A percentile compares a stretch with the other conserved stretches of the same genome.
Conservation (phyloP, 2,797 vertebrate genomes). For the Coregonus sp. region DNA sequence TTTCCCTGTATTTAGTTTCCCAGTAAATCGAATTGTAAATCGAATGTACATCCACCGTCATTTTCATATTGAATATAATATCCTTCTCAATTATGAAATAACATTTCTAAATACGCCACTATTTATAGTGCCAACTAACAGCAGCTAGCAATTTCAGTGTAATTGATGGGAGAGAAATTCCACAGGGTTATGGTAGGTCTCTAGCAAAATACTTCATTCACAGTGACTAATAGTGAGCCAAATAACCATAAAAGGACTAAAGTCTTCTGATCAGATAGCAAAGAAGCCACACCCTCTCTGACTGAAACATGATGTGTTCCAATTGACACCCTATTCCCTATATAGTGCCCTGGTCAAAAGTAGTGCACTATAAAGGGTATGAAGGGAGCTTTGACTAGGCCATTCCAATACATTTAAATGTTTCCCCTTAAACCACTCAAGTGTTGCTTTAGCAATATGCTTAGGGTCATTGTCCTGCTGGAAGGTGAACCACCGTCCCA, state of each 20-base stretch:
- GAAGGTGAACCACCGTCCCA: no score
- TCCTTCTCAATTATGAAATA: no score
- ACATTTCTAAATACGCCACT: no score
- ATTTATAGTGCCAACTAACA: not conserved
- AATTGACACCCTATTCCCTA: not conserved
- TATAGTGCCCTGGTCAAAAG: not conserved
- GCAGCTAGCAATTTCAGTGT: not conserved
- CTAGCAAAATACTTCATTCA: not conserved
- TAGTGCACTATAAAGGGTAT: not conserved
- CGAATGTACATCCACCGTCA: no score
- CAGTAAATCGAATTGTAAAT: no score
- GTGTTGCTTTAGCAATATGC: no score
- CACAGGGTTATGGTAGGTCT: not conserved
- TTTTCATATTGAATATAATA: no score
- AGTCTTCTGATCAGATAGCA: conserved; percentile 22
- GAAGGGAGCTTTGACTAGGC: not conserved
- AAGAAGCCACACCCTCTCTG: conserved; percentile 26
- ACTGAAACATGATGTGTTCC: not conserved
- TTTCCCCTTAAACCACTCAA: no score
- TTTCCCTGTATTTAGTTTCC: no score
- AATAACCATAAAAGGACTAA: conserved; percentile 43
- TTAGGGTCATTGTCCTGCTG: no score
- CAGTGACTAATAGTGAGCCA: not conserved
- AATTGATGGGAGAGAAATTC: not conserved
- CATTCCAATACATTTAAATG: no score